Evolutionary conservation across 2,113 vertebrate species (phyloP).

Genomic region (Hemichromis elongatus): DNA sequence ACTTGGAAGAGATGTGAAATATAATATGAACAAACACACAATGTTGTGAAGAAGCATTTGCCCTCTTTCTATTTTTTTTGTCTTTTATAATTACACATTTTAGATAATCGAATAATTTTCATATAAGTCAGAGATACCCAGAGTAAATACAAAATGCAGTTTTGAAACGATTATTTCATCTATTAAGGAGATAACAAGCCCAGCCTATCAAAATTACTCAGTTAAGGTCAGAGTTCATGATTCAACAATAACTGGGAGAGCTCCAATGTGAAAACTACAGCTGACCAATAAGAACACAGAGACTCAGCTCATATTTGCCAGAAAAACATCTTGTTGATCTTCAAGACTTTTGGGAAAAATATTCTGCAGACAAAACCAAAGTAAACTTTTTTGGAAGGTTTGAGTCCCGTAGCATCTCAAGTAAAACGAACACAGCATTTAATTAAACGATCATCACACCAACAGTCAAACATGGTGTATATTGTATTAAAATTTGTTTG

Average conservation of each 20-base stretch:
- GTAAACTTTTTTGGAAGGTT: not conserved
- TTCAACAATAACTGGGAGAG: not conserved
- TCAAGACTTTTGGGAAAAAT: not conserved
- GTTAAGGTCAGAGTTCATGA: not conserved
- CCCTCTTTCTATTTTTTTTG: not conserved
- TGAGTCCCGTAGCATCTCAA: not conserved
- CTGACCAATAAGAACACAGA: not conserved
- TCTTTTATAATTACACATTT: not conserved
- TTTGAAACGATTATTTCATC: not conserved
- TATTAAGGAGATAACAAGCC: rapidly evolving
- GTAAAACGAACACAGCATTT: not conserved
- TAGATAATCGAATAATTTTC: not conserved
- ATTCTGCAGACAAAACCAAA: not conserved
- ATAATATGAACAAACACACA: not conserved
- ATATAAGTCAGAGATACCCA: not conserved
- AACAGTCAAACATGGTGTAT: not conserved
- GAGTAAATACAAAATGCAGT: not conserved
- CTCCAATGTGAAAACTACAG: not conserved
- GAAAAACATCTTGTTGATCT: not conserved
- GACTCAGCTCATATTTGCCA: not conserved
- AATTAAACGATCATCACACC: not conserved
- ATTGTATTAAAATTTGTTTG: not conserved
- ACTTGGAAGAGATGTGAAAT: not conserved
- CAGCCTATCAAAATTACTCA: not conserved
- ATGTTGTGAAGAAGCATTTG: not conserved